phyloP scores from a whole-genome alignment of 2,797 vertebrate species.

The Petrocephalus sullivani region DNA sequence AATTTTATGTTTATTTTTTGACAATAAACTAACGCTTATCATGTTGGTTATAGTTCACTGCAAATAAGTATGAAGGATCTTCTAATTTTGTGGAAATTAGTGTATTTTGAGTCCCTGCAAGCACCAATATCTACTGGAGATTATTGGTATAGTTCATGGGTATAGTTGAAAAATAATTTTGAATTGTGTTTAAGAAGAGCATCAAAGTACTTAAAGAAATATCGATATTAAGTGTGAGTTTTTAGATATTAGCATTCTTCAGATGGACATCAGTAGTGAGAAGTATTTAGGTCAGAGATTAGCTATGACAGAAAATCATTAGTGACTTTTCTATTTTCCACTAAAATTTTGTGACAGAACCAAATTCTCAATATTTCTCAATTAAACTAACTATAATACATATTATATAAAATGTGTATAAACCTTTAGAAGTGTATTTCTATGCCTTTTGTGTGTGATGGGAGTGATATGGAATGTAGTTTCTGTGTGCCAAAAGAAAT shows the following conservation, averaged over 20 bases:
- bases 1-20: not conserved
- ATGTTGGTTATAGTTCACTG: not conserved
- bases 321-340: not conserved
- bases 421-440: not conserved
- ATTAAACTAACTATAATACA: not conserved
- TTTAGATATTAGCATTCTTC: not conserved
- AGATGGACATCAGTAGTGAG: not conserved
- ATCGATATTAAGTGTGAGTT: too few species aligned
- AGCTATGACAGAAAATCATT: not conserved
- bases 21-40: not conserved
- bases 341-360: not conserved
- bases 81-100: not conserved
- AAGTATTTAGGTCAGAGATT: not conserved
- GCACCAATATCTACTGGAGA: too few species aligned
- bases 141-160: too few species aligned
- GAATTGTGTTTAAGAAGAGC: too few species aligned
- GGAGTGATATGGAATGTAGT: constrained; percentile 41
- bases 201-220: too few species aligned
- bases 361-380: not conserved
- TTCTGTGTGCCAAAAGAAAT: constrained; percentile 54
- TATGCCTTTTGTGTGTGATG: constrained; percentile 2
- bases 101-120: not conserved
- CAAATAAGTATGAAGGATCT: not conserved
- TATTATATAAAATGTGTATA: constrained; percentile 11
- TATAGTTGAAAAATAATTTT: too few species aligned